Conservation (phyloP, 2,888 invertebrate genomes). For the Petrolisthes manimaculis region DNA sequence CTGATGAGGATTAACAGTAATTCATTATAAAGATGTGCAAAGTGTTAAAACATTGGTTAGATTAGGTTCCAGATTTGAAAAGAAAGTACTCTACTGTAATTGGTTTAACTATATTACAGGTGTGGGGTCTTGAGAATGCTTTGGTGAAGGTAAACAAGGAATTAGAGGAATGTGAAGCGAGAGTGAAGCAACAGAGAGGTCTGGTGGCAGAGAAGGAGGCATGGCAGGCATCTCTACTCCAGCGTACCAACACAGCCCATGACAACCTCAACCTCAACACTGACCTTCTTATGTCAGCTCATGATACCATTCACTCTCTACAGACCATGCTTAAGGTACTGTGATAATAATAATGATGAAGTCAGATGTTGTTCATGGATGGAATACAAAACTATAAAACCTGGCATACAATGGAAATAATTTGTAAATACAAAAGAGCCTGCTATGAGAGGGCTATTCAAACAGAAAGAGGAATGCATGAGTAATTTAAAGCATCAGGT, state of each 20-base stretch:
- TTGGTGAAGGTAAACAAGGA: constrained; percentile 42
- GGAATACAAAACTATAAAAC: too few species aligned
- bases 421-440: too few species aligned
- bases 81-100: too few species aligned
- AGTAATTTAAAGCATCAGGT: too few species aligned
- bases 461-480: too few species aligned
- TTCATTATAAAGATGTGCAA: too few species aligned
- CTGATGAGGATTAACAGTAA: too few species aligned
- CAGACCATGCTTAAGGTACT: constrained; percentile 53
- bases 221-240: constrained; percentile 30
- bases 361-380: background rate
- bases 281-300: constrained; percentile 48
- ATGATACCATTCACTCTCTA: constrained; percentile 44
- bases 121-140: constrained; percentile 53
- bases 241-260: constrained; percentile 41
- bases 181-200: constrained; percentile 7
- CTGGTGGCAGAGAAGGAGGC: constrained; percentile 34
- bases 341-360: background rate
- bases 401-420: too few species aligned
- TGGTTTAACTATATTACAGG: background rate
- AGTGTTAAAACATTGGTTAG: too few species aligned
- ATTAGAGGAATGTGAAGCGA: constrained; percentile 19
- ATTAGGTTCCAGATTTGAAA: too few species aligned
- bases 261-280: constrained; percentile 52
- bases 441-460: too few species aligned